phyloP scores from a whole-genome alignment of 2,888 invertebrate genomes.

The Dorcus parallelipipedus region DNA sequence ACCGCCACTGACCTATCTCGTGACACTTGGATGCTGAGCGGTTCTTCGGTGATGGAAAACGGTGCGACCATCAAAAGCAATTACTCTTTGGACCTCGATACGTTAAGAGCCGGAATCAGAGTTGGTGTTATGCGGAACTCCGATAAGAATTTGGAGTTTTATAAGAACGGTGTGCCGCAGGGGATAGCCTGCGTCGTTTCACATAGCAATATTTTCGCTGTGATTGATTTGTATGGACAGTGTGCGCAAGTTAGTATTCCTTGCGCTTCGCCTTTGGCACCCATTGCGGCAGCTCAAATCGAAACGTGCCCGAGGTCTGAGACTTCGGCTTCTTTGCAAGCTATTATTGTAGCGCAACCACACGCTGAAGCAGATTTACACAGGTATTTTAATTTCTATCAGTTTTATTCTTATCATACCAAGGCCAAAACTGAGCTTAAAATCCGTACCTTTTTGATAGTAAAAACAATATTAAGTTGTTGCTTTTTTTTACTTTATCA shows the following conservation, averaged over 20 bases:
- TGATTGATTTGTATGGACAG: slow-evolving; percentile 92
- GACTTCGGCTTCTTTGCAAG: slow-evolving; percentile 45
- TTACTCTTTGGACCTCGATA: slow-evolving; percentile 82
- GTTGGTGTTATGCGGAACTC: slow-evolving; percentile 87
- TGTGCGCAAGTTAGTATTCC: slow-evolving; percentile 79
- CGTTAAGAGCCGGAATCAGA: slow-evolving; percentile 71
- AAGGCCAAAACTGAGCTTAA: neutral
- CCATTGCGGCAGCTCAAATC: slow-evolving; percentile 42
- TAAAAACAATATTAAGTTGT: neutral
- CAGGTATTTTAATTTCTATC: slow-evolving; percentile 21
- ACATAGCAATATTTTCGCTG: slow-evolving; percentile 81
- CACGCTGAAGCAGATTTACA: slow-evolving; percentile 44
- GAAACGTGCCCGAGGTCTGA: slow-evolving; percentile 42
- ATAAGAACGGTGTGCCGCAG: slow-evolving; percentile 74
- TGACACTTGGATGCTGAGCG: slow-evolving; percentile 91
- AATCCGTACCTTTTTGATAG: neutral
- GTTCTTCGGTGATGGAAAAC: slow-evolving; percentile 88
- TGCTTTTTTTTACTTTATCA: neutral
- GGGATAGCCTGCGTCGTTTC: slow-evolving; percentile 80
- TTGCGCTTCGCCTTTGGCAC: slow-evolving; percentile 42
- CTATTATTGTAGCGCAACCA: slow-evolving; percentile 38
- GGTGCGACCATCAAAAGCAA: slow-evolving; percentile 81
- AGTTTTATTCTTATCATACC: neutral
- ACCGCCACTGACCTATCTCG: slow-evolving; percentile 90
- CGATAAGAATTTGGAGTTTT: slow-evolving; percentile 82